Evolutionary conservation across 2,888 invertebrate species (phyloP).

Genomic region (Pachydiplax longipennis): DNA sequence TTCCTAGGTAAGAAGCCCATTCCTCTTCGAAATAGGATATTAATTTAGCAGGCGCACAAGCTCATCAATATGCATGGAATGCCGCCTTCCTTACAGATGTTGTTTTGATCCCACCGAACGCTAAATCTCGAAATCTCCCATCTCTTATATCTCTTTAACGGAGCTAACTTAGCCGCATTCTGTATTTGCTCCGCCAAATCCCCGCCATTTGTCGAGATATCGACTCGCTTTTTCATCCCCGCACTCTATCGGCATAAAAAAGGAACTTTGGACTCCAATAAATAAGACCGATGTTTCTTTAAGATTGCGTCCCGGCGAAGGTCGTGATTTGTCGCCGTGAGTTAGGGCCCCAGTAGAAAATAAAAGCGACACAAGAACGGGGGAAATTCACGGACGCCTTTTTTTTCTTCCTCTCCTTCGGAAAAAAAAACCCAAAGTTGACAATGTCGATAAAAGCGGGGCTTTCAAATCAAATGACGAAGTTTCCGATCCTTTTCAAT

Average conservation of each 20-base stretch:
- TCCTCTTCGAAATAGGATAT: too few relatives aligned
- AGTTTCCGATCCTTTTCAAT: conserved; percentile 38
- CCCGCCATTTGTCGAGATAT: neutral
- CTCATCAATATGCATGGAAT: too few relatives aligned
- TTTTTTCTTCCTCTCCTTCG: neutral
- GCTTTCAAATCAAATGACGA: conserved; percentile 20
- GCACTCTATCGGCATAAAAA: neutral
- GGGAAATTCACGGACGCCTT: neutral
- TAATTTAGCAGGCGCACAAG: too few relatives aligned
- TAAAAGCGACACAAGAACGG: neutral
- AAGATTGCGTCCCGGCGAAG: neutral
- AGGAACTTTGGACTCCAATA: neutral
- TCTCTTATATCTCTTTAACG: too few relatives aligned
- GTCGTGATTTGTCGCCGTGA: neutral
- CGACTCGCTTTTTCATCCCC: neutral
- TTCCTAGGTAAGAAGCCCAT: too few relatives aligned
- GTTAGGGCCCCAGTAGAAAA: neutral
- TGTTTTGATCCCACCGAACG: too few relatives aligned
- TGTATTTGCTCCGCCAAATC: neutral
- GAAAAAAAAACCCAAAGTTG: neutral
- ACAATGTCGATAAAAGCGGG: neutral
- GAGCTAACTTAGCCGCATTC: too few relatives aligned
- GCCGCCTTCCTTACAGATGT: too few relatives aligned
- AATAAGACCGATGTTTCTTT: neutral
- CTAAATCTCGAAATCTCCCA: too few relatives aligned